phyloP scores from a whole-genome alignment of 1,140 invertebrate genomes.

The Oryctes rhinoceros region DNA sequence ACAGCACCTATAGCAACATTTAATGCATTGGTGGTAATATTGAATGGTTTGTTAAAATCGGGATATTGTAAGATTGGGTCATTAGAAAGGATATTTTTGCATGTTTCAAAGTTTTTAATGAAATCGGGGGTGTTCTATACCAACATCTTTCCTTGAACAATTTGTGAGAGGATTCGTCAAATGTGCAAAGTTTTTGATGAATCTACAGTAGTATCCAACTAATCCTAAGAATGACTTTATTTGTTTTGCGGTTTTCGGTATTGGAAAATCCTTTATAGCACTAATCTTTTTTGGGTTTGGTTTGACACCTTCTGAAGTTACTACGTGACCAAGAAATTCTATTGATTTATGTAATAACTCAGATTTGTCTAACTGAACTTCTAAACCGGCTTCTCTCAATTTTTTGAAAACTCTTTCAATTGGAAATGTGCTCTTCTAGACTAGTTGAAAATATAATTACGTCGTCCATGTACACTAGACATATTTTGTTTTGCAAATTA shows the following conservation, averaged over 20 bases:
- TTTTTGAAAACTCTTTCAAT: constrained; percentile 46
- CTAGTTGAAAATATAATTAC: constrained; percentile 50
- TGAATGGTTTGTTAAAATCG: constrained; percentile 55
- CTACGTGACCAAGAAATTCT: constrained; percentile 42
- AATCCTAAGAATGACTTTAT: constrained; percentile 46
- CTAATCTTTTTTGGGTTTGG: constrained; percentile 44
- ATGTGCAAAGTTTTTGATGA: constrained; percentile 52
- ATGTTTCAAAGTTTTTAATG: not conserved
- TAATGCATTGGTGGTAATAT: constrained; percentile 55
- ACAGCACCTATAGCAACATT: constrained; percentile 54
- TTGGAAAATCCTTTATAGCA: constrained; percentile 46
- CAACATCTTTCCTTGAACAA: constrained; percentile 56
- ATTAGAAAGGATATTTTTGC: no score
- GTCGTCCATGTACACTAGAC: constrained; percentile 58
- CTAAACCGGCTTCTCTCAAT: constrained; percentile 47
- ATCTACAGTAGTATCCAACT: constrained; percentile 46
- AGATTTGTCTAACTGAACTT: constrained; percentile 51
- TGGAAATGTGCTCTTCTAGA: constrained; percentile 48
- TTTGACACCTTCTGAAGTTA: constrained; percentile 45
- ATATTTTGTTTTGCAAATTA: constrained; percentile 50
- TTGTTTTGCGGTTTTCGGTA: constrained; percentile 46
- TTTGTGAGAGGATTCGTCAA: constrained; percentile 57
- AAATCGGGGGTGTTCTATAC: constrained; percentile 24
- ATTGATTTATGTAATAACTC: constrained; percentile 48
- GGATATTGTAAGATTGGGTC: constrained; percentile 48